Evolutionary conservation across 2,113 vertebrate species (phyloP).

Genomic region (Oxyruncus cristatus): DNA sequence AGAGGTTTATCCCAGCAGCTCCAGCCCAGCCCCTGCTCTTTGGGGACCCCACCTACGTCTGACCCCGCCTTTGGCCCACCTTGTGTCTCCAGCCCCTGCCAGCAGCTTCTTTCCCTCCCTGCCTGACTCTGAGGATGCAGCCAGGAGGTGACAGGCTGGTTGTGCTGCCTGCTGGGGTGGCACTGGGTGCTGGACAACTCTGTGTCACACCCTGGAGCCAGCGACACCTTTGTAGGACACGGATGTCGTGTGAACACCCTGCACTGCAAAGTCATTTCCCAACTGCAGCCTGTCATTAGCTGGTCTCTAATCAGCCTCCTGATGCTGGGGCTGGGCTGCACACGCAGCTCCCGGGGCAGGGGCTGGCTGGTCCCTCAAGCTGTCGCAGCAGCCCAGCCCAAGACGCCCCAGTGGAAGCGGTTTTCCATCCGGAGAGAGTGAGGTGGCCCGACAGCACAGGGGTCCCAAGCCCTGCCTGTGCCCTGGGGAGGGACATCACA

Average conservation of each 20-base stretch:
- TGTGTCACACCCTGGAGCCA: background rate
- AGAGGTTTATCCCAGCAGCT: background rate
- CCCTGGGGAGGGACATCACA: fast-evolving
- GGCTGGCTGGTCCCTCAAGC: background rate
- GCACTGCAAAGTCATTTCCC: background rate
- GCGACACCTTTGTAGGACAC: background rate
- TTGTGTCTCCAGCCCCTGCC: background rate
- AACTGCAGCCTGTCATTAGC: background rate
- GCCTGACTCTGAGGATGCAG: background rate
- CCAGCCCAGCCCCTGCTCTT: background rate
- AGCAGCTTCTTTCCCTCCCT: background rate
- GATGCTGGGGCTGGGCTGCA: background rate
- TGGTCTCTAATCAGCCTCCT: background rate
- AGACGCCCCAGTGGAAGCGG: background rate
- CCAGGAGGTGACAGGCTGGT: background rate
- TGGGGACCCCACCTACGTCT: background rate
- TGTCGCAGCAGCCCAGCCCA: background rate
- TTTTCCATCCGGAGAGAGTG: background rate
- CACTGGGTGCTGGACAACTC: fast-evolving
- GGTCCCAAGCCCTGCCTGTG: background rate
- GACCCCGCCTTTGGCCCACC: background rate
- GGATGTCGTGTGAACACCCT: background rate
- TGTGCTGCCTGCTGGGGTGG: background rate
- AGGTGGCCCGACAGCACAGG: fast-evolving
- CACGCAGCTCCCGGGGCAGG: background rate